Evolutionary conservation across 2,113 vertebrate genomes (phyloP).

Genomic region (Psettodes erumei): DNA sequence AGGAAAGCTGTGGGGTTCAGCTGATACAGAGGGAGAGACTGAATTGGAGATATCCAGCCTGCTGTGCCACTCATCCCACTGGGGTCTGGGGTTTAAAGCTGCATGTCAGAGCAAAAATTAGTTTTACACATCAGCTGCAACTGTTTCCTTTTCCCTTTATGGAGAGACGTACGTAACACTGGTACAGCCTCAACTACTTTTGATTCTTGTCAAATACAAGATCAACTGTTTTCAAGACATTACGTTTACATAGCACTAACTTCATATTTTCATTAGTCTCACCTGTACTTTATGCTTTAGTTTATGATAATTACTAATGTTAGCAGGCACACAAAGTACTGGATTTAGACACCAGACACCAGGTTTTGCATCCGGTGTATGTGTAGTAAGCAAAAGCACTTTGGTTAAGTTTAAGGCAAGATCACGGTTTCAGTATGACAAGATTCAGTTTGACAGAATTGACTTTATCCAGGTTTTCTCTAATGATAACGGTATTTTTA

Average conservation of each 20-base stretch:
- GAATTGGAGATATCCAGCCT: conserved; percentile 67
- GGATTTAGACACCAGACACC: not conserved
- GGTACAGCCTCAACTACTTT: not conserved
- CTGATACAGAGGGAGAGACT: conserved; percentile 58
- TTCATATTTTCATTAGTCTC: not conserved
- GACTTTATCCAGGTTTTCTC: conserved; percentile 7
- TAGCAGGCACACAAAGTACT: not conserved
- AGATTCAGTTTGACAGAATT: not conserved
- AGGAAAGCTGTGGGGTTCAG: conserved; percentile 72
- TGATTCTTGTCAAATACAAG: not conserved
- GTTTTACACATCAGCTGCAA: conserved; percentile 32
- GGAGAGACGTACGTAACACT: not conserved
- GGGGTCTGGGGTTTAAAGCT: conserved; percentile 51
- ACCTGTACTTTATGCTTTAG: not conserved
- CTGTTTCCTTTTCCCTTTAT: conserved; percentile 15
- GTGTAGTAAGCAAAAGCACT: not conserved
- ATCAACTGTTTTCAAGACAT: not conserved
- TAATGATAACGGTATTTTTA: conserved; percentile 35
- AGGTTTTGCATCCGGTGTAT: not conserved
- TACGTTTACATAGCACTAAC: not conserved
- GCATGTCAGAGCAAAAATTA: conserved; percentile 36
- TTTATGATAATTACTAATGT: not conserved
- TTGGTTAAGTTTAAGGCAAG: not conserved
- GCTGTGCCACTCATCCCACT: conserved; percentile 56
- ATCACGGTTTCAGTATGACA: not conserved